Percentiles rank a stretch among this genome's conserved stretches.
Evolutionary conservation across 1,140 invertebrate species (phyloP).

Genomic region (Drosophila azteca): DNA sequence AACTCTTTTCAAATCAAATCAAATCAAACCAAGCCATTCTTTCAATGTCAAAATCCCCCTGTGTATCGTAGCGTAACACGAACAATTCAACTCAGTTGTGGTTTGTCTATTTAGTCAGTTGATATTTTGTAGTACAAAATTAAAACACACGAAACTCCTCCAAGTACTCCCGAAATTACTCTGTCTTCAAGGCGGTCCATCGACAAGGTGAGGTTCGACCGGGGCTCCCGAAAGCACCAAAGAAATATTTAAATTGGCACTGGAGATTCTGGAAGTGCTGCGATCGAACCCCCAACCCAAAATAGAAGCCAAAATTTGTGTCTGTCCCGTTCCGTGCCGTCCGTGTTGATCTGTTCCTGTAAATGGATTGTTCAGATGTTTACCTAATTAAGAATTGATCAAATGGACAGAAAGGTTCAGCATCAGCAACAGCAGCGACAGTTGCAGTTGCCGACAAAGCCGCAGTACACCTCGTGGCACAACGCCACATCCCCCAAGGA

Average conservation of each 20-base stretch:
- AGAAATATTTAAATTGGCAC: too few species aligned
- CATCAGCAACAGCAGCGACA: constrained; percentile 33
- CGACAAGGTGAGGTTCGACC: neutral
- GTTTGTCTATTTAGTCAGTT: constrained; percentile 56
- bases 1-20: too few species aligned
- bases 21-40: too few species aligned
- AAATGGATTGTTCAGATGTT: constrained; percentile 56
- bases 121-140: constrained; percentile 72
- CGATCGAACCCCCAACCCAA: neutral
- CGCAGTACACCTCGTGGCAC: neutral
- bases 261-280: too few species aligned
- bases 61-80: neutral
- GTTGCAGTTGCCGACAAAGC: constrained; percentile 1
- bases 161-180: constrained; percentile 69
- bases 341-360: constrained; percentile 12
- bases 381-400: constrained; percentile 46
- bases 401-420: constrained; percentile 62
- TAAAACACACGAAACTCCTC: constrained; percentile 49
- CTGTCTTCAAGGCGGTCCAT: constrained; percentile 49
- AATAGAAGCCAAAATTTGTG: constrained; percentile 5
- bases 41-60: constrained; percentile 46
- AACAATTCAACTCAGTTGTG: constrained; percentile 40
- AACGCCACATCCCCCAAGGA: neutral
- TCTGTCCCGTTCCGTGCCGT: neutral
- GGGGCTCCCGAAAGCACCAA: too few species aligned